A percentile compares a stretch with the other conserved stretches of the same genome.
These are phyloP conservation scores for Neolamprologus caudopunctatus DNA, from an alignment of 2,113 vertebrate genomes.

Conservation along the genomic window DNA sequence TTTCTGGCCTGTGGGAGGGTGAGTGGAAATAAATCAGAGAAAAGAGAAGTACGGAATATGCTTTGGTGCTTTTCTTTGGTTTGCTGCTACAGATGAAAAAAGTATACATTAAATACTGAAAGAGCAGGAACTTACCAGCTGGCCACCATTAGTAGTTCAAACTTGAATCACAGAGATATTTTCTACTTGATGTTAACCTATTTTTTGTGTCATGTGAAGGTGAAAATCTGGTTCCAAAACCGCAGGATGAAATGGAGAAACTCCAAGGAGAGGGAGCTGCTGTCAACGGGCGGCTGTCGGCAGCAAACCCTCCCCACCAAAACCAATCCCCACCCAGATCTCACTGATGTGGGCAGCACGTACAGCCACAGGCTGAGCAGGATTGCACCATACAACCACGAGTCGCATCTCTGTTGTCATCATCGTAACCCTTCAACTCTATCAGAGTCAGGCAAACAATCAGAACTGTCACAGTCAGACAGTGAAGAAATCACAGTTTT, in stretches of 20 bases:
- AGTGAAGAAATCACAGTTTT: slow-evolving; percentile 90
- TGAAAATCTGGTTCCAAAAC: slow-evolving; percentile 99
- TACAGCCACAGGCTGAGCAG: slow-evolving; percentile 62
- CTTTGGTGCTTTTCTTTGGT: not conserved
- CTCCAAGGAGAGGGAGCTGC: slow-evolving; percentile 94
- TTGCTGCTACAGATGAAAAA: not conserved
- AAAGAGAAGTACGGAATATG: not conserved
- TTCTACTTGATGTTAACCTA: not conserved
- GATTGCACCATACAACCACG: slow-evolving; percentile 51
- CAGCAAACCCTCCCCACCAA: slow-evolving; percentile 97
- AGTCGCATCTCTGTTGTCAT: not conserved
- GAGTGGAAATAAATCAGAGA: not conserved
- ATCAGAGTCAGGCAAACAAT: slow-evolving; percentile 81
- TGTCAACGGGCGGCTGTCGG: slow-evolving; percentile 90
- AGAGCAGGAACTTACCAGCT: not conserved
- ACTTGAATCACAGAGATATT: not conserved
- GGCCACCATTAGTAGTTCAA: not conserved
- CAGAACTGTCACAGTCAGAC: slow-evolving; percentile 85
- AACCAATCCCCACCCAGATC: slow-evolving; percentile 94
- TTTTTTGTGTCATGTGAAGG: slow-evolving; percentile 60
- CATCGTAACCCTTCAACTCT: slow-evolving; percentile 54
- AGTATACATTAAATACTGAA: not conserved
- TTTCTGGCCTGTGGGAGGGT: not conserved
- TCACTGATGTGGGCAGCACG: slow-evolving; percentile 87
- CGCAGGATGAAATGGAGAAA: slow-evolving; percentile 99